These are phyloP conservation scores for Sigmodon hispidus DNA, from an alignment of 2,113 vertebrate genomes.

Conservation along the genomic window DNA sequence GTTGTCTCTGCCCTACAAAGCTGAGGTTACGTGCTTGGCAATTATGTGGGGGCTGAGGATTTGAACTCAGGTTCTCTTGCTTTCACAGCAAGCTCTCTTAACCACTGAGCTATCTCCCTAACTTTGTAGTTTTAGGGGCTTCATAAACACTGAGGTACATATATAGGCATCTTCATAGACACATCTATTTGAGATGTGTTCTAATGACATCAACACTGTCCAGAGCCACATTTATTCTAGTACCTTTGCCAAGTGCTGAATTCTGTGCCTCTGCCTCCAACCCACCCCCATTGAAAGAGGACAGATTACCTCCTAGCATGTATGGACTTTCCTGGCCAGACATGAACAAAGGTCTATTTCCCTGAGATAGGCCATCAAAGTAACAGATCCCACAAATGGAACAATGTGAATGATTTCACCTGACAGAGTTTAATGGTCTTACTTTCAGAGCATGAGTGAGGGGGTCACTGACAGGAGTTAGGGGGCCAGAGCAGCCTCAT, in stretches of 20 bases:
- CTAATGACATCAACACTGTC: not conserved
- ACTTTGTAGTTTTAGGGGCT: not conserved
- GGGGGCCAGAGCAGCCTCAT: not conserved
- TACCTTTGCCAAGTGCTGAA: accelerated
- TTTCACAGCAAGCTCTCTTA: not conserved
- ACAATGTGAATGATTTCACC: not conserved
- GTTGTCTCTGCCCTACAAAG: not conserved
- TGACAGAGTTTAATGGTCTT: not conserved
- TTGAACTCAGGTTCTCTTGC: not conserved
- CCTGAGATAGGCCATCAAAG: not conserved
- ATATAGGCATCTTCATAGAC: not conserved
- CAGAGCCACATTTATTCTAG: not conserved
- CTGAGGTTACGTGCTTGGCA: not conserved
- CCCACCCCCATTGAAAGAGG: not conserved
- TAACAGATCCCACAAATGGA: not conserved
- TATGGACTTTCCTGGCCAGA: not conserved
- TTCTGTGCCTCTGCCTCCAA: not conserved
- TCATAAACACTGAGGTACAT: not conserved
- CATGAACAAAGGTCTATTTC: not conserved
- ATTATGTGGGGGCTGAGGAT: not conserved
- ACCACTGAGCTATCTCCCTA: not conserved
- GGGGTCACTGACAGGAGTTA: not conserved
- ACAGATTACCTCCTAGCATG: not conserved
- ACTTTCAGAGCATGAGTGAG: no score
- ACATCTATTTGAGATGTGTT: not conserved